Evolutionary conservation across 2,888 invertebrate genomes (phyloP), one percentile per base, ranked within the genome.

Genomic region (Drosophila antonietae): DNA sequence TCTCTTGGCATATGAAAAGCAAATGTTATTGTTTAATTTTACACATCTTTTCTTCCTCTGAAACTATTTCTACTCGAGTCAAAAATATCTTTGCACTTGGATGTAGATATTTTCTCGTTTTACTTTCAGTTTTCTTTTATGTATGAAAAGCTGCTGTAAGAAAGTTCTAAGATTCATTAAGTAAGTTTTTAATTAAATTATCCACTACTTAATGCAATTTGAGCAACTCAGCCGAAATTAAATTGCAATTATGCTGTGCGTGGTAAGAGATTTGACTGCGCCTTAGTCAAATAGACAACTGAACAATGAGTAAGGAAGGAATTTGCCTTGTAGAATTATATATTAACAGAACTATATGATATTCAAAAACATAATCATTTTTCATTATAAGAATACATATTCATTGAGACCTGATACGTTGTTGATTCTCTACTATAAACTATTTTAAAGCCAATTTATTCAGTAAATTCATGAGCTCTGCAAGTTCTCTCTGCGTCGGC

Each of bases 341-440:
- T n/a, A n/a, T n/a, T n/a, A n/a, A n/a, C n/a, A n/a, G n/a, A n/a
- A n/a, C n/a, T n/a, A n/a, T n/a, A n/a, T n/a, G n/a, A n/a, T n/a
- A n/a, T n/a, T n/a, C n/a, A n/a, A n/a, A n/a, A n/a, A n/a, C n/a
- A n/a, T 20, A 23, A 23, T 23, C 0, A 23, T 23, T 23, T 4
- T 4, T 14, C 37, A 37, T 37, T 14, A 14, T 37, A 5, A 4
- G 12, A 37, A 14, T 37, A 0, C 4, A 1, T 0, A 35, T 12
- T 0, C 4, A 12, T 35, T 37, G 37, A 37, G 37, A 14, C 14
- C 14, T 14, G 55, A 37, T 28, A 12, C 39, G 12, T 31, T 46
- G 65, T 68, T 86, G n/a, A 58, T 20, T 15, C 8, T 1, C 3
- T 18, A 58, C 43, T 49, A 53, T 35, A 18, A 37, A 33, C 28